These are phyloP conservation scores for Spodoptera litura DNA, from an alignment of 1,140 invertebrate species.

Conservation along the genomic window DNA sequence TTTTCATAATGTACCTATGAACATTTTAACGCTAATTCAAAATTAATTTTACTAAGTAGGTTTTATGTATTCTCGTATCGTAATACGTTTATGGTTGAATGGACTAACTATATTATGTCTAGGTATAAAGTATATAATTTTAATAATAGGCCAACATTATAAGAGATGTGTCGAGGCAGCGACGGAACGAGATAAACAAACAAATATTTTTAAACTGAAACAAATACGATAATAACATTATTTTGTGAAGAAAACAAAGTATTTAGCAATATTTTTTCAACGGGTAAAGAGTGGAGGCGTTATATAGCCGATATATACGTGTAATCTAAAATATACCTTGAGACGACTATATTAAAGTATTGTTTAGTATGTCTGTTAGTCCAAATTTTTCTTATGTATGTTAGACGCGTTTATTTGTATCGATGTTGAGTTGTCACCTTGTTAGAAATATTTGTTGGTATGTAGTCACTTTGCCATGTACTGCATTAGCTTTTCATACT, in stretches of 20 bases:
- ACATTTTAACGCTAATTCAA: slow-evolving; percentile 30
- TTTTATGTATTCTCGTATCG: slow-evolving; percentile 29
- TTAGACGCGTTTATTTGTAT: slow-evolving; percentile 51
- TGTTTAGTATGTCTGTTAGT: slow-evolving; percentile 46
- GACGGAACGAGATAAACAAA: slow-evolving; percentile 8
- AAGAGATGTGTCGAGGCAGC: slow-evolving; percentile 17
- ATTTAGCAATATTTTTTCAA: slow-evolving; percentile 23
- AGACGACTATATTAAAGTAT: background rate
- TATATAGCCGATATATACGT: slow-evolving; percentile 1
- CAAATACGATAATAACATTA: slow-evolving; percentile 5
- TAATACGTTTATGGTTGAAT: slow-evolving; percentile 40
- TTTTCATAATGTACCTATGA: background rate
- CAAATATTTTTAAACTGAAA: slow-evolving; percentile 20
- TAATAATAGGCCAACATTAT: slow-evolving; percentile 32
- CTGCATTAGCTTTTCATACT: slow-evolving; percentile 65
- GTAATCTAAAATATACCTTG: background rate
- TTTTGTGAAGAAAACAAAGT: slow-evolving; percentile 22
- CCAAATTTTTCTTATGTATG: slow-evolving; percentile 50
- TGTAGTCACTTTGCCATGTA: slow-evolving; percentile 59
- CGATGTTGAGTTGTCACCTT: slow-evolving; percentile 66
- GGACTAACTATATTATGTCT: slow-evolving; percentile 46
- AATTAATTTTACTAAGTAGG: slow-evolving; percentile 40
- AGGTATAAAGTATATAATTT: slow-evolving; percentile 34
- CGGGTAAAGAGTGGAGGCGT: background rate
- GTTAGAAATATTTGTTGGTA: slow-evolving; percentile 59